Evolutionary conservation across 2,797 vertebrate species (phyloP).

Genomic region (Premnoplex brunnescens): DNA sequence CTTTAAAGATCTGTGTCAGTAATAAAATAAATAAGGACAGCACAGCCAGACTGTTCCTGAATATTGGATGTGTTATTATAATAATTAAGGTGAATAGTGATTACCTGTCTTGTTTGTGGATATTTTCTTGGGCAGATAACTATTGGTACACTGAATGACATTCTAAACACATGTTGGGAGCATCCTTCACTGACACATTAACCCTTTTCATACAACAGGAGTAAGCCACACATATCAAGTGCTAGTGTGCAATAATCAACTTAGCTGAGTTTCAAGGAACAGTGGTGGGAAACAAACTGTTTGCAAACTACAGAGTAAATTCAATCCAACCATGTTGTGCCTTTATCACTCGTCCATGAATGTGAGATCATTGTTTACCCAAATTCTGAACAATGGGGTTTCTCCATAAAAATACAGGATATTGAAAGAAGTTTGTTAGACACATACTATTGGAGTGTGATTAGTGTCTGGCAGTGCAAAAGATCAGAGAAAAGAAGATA

Average conservation of each 20-base stretch:
- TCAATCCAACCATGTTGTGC: background rate
- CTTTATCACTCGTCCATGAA: background rate
- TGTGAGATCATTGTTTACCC: background rate
- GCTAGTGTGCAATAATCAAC: background rate
- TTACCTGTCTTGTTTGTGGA: conserved; percentile 65
- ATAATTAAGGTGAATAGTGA: conserved; percentile 76
- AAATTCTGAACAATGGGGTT: background rate
- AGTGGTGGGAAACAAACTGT: background rate
- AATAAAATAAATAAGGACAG: conserved; percentile 67
- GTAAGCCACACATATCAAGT: background rate
- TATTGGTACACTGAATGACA: conserved; percentile 51
- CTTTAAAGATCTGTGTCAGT: conserved; percentile 68
- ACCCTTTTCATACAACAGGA: background rate
- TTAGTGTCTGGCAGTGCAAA: background rate
- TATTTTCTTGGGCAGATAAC: conserved; percentile 54
- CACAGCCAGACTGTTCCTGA: conserved; percentile 50
- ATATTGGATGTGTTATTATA: conserved; percentile 65
- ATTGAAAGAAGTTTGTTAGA: background rate
- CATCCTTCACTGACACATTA: background rate
- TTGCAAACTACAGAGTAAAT: background rate
- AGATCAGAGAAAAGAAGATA: background rate
- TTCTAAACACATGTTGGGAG: conserved; percentile 54
- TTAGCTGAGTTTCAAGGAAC: background rate
- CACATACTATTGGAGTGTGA: background rate
- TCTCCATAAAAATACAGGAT: background rate